phyloP scores from a whole-genome alignment of 2,797 vertebrate species.

The Melanogrammus aeglefinus region DNA sequence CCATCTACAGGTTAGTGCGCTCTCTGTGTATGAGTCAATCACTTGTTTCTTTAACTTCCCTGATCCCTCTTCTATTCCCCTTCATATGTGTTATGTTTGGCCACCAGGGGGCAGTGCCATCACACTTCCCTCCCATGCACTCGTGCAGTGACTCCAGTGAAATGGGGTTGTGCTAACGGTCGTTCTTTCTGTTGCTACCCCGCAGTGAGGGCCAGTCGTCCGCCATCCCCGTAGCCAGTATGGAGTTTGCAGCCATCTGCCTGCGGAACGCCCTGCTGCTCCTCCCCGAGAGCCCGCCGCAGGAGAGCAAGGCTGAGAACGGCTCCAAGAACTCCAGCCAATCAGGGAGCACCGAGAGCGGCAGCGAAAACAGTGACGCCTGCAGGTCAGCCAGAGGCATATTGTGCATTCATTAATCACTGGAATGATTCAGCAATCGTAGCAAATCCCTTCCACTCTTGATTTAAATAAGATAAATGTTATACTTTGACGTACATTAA shows the following conservation, averaged over 20 bases:
- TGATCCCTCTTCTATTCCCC: too few species aligned
- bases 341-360: constrained; percentile 83
- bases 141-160: neutral
- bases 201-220: constrained; percentile 93
- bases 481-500: neutral
- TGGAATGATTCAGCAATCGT: too few species aligned
- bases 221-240: constrained; percentile 96
- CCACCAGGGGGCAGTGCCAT: neutral
- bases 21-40: neutral
- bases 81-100: neutral
- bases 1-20: constrained; percentile 87
- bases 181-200: neutral
- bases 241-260: constrained; percentile 99
- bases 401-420: neutral
- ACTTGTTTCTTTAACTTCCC: neutral
- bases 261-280: constrained; percentile 91
- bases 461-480: neutral
- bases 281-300: constrained; percentile 91
- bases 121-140: neutral
- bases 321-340: constrained; percentile 84
- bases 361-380: constrained; percentile 86
- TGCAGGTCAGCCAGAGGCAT: constrained; percentile 79
- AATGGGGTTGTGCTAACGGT: neutral
- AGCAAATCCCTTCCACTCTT: too few species aligned
- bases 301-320: constrained; percentile 86